These are phyloP conservation scores for Drosophila flavopinicola DNA, from an alignment of 2,888 invertebrate genomes.

Conservation along the genomic window DNA sequence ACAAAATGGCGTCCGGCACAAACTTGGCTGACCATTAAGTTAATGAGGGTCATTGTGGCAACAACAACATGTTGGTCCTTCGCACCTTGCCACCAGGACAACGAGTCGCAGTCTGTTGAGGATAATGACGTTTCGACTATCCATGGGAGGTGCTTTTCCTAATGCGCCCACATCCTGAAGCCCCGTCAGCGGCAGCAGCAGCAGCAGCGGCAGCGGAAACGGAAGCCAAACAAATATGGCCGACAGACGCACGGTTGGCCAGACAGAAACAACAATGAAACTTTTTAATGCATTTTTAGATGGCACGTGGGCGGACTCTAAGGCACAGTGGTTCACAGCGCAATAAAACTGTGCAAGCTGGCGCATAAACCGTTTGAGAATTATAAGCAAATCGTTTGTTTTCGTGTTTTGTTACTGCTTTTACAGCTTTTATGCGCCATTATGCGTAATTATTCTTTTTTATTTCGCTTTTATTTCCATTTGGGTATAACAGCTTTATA, in stretches of 20 bases:
- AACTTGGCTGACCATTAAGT: conserved; percentile 69
- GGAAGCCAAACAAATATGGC: conserved; percentile 76
- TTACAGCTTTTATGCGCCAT: neutral
- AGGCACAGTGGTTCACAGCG: conserved; percentile 40
- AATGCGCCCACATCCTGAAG: too few species aligned
- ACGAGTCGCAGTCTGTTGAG: conserved; percentile 41
- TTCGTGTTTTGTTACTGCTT: neutral
- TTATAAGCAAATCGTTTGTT: neutral
- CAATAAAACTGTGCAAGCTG: conserved; percentile 3
- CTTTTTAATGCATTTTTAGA: conserved; percentile 72
- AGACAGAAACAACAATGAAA: conserved; percentile 61
- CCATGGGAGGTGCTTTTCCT: neutral
- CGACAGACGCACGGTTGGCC: conserved; percentile 53
- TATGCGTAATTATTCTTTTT: neutral
- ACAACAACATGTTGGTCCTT: conserved; percentile 69
- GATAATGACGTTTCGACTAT: conserved; percentile 56
- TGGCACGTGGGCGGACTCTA: conserved; percentile 11
- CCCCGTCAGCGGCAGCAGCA: conserved; percentile 36
- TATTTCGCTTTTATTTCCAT: neutral
- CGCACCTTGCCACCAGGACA: conserved; percentile 58
- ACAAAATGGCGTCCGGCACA: conserved; percentile 42
- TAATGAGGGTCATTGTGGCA: conserved; percentile 76
- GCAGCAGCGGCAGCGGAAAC: conserved; percentile 49
- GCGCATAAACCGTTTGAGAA: neutral
- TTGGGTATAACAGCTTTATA: neutral